phyloP scores from a whole-genome alignment of 2,888 invertebrate species.

The Hipparchia semele region DNA sequence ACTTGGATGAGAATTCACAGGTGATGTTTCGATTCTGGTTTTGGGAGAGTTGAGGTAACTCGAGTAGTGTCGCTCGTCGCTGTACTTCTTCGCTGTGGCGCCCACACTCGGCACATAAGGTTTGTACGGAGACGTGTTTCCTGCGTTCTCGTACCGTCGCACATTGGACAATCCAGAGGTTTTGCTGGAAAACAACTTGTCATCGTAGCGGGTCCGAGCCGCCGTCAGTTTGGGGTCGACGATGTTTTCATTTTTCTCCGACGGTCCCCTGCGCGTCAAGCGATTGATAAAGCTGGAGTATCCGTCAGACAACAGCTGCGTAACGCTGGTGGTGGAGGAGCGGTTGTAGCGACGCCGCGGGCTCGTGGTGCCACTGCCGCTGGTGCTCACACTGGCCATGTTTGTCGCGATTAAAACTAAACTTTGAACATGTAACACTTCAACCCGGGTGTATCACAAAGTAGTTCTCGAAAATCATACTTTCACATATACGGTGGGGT shows the following conservation, averaged over 20 bases:
- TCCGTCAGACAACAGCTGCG: conserved; percentile 93
- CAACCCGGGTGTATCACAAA: conserved; percentile 71
- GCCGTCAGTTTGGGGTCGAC: conserved; percentile 62
- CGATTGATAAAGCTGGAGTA: conserved; percentile 93
- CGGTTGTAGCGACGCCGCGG: conserved; percentile 89
- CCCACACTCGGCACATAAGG: conserved; percentile 60
- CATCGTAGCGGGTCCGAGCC: conserved; percentile 69
- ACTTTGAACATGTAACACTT: conserved; percentile 53
- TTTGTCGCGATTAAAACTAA: conserved; percentile 37
- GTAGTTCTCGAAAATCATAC: conserved; percentile 64
- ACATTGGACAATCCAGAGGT: conserved; percentile 66
- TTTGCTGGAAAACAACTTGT: conserved; percentile 66
- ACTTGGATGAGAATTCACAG: conserved; percentile 66
- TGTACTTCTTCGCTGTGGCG: conserved; percentile 60
- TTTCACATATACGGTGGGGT: conserved; percentile 37
- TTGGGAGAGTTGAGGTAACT: conserved; percentile 69
- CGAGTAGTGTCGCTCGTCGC: conserved; percentile 70
- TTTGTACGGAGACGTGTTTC: conserved; percentile 70
- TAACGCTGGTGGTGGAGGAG: conserved; percentile 90
- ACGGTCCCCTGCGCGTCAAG: conserved; percentile 90
- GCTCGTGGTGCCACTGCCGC: conserved; percentile 69
- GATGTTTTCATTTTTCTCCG: conserved; percentile 84
- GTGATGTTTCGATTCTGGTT: conserved; percentile 69
- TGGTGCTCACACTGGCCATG: conserved; percentile 70
- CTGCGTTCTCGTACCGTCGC: conserved; percentile 73